Conservation (phyloP, 2,797 vertebrate genomes). For the Hyperoplus lanceolatus region DNA sequence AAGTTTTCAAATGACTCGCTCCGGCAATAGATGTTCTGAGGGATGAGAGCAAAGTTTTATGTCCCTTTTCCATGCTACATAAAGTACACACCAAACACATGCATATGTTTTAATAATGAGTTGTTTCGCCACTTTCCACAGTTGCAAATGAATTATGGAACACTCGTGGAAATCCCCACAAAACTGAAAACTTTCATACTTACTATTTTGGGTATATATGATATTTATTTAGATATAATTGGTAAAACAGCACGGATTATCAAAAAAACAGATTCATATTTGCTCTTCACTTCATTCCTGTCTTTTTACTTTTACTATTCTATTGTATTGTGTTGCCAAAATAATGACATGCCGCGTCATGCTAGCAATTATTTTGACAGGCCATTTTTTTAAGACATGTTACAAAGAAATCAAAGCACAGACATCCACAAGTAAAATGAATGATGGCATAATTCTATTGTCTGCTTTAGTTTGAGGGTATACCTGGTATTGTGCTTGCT, state of each 20-base stretch:
- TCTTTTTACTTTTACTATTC: neutral
- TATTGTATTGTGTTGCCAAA: neutral
- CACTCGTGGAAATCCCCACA: neutral
- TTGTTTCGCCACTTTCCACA: neutral
- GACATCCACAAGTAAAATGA: neutral
- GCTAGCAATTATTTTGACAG: neutral
- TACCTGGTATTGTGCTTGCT: neutral
- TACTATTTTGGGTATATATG: neutral
- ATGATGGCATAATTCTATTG: neutral
- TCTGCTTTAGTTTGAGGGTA: neutral
- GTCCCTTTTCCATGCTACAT: conserved; percentile 27
- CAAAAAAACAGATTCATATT: neutral
- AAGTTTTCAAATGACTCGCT: conserved; percentile 47
- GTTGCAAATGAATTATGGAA: neutral
- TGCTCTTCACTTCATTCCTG: neutral
- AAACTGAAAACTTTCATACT: neutral
- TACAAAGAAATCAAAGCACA: neutral
- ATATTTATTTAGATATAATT: no score
- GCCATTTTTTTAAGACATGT: neutral
- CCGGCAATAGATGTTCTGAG: conserved; percentile 45
- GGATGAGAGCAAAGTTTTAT: conserved; percentile 30
- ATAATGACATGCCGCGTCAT: neutral
- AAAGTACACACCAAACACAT: conserved; percentile 15
- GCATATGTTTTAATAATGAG: neutral
- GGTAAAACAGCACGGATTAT: no score